Conservation (phyloP, 2,113 vertebrate genomes). For the Plecotus auritus region DNA sequence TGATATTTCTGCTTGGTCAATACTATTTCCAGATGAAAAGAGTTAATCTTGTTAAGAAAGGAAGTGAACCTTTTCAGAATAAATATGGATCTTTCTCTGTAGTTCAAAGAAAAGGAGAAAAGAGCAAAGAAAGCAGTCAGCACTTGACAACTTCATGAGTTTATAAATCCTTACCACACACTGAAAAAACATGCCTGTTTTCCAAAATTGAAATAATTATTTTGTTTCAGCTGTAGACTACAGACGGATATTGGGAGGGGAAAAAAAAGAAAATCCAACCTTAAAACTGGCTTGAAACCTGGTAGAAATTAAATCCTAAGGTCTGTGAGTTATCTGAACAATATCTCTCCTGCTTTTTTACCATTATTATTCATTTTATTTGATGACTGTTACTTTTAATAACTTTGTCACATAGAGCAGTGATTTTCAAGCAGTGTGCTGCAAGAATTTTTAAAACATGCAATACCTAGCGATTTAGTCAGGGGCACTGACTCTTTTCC, state of each 20-base stretch:
- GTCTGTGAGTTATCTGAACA: not conserved
- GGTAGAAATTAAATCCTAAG: constrained; percentile 11
- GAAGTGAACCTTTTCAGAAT: constrained; percentile 23
- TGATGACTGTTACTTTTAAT: not conserved
- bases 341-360: not conserved
- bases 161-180: constrained; percentile 25
- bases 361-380: not conserved
- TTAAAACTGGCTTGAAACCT: not conserved
- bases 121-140: constrained; percentile 3
- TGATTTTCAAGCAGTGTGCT: not conserved
- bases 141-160: constrained; percentile 8
- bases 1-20: not conserved
- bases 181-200: not conserved
- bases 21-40: constrained; percentile 46
- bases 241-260: not conserved
- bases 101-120: constrained; percentile 30
- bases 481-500: not conserved
- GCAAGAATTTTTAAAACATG: not conserved
- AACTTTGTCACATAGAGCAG: not conserved
- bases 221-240: not conserved
- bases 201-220: constrained; percentile 11
- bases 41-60: constrained; percentile 10
- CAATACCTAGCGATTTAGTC: not conserved
- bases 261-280: not conserved
- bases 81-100: not conserved